Evolutionary conservation across 2,888 invertebrate genomes (phyloP).

Genomic region (Tyria jacobaeae): DNA sequence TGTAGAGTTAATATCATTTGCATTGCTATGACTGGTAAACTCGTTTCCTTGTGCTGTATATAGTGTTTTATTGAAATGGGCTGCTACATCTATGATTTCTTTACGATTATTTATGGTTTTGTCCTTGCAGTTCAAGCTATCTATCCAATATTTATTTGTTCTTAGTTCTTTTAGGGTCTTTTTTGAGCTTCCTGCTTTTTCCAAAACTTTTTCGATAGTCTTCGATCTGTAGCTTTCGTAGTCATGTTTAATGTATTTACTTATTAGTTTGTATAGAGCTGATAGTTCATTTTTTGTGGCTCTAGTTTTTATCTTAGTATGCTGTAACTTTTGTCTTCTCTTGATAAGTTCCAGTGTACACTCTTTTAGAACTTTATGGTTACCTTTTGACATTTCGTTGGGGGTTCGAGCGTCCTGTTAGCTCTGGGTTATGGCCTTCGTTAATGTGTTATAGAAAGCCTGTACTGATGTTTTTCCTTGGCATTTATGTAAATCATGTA

Average conservation of each 20-base stretch:
- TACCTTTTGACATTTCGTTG: too few relatives aligned
- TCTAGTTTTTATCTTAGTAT: constrained; percentile 23
- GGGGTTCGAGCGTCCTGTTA: constrained; percentile 12
- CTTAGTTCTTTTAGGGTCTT: constrained; percentile 35
- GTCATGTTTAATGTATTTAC: too few relatives aligned
- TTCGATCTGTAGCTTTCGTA: too few relatives aligned
- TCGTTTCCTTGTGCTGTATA: constrained; percentile 11
- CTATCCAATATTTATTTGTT: constrained; percentile 20
- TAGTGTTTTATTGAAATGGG: too few relatives aligned
- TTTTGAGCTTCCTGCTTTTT: too few relatives aligned
- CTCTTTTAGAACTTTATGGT: constrained; percentile 19
- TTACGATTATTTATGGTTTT: constrained; percentile 7
- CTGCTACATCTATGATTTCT: too few relatives aligned
- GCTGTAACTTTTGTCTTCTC: constrained; percentile 33
- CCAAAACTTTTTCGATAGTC: too few relatives aligned
- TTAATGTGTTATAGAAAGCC: constrained; percentile 10
- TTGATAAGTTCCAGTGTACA: constrained; percentile 21
- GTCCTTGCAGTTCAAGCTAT: constrained; percentile 21
- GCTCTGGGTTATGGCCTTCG: constrained; percentile 11
- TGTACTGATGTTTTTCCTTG: constrained; percentile 17
- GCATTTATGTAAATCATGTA: not conserved
- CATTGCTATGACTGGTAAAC: constrained; percentile 1
- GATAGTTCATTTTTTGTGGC: too few relatives aligned
- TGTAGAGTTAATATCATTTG: constrained; percentile 4
- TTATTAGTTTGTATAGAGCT: too few relatives aligned